Conservation (phyloP, 2,113 vertebrate genomes). For the Notechis scutatus region DNA sequence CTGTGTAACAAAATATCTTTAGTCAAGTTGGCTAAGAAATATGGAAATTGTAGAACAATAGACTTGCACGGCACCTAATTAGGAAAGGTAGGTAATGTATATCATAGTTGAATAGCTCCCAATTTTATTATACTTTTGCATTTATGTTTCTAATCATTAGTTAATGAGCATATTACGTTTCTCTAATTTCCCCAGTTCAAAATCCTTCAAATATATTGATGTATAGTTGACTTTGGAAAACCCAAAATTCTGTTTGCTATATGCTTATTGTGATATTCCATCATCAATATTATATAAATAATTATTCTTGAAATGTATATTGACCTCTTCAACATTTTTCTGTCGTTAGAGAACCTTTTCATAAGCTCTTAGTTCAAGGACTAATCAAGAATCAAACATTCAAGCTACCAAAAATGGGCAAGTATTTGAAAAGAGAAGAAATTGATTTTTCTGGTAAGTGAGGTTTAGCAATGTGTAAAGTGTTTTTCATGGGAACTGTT, state of each 20-base stretch:
- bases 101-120: background rate
- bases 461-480: background rate
- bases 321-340: conserved; percentile 26
- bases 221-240: background rate
- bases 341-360: conserved; percentile 86
- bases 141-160: background rate
- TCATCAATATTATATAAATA: conserved; percentile 13
- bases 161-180: background rate
- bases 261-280: conserved; percentile 37
- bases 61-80: background rate
- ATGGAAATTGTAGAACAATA: background rate
- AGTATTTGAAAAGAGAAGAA: conserved; percentile 83
- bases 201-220: background rate
- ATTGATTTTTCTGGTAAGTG: conserved; percentile 86
- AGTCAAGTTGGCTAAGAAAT: background rate
- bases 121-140: background rate
- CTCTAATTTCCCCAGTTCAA: background rate
- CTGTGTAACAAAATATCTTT: background rate
- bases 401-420: conserved; percentile 77
- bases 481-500: background rate
- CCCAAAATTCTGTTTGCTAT: background rate
- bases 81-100: background rate
- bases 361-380: conserved; percentile 91
- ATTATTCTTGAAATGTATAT: conserved; percentile 24
- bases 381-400: conserved; percentile 95